A percentile compares a stretch with the other conserved stretches of the same genome.
Conservation (phyloP, 2,888 invertebrate genomes). For the Lasioglossum leucozonium region DNA sequence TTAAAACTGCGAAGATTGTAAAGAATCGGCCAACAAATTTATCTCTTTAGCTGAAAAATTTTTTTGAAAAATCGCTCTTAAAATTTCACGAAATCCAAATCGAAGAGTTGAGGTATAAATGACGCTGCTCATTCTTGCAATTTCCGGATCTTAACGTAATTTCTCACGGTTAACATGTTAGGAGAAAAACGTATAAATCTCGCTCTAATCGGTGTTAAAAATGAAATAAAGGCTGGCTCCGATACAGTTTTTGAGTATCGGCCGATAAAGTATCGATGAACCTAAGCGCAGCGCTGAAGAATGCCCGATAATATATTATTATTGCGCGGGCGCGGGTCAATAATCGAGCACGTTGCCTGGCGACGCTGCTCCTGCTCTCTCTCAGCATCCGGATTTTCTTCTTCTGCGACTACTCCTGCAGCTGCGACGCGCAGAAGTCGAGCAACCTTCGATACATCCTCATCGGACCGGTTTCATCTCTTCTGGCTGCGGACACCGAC, state of each 20-base stretch:
- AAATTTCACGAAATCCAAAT: neutral
- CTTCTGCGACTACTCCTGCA: constrained; percentile 53
- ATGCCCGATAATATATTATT: constrained; percentile 77
- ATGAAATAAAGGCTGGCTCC: neutral
- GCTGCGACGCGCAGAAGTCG: constrained; percentile 57
- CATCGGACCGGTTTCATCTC: constrained; percentile 50
- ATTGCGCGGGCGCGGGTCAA: constrained; percentile 83
- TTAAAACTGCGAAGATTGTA: too few species aligned
- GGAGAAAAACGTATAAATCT: neutral
- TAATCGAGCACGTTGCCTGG: constrained; percentile 80
- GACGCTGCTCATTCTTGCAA: too few species aligned
- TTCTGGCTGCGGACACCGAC: constrained; percentile 2
- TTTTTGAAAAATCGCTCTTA: too few species aligned
- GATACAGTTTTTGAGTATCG: constrained; percentile 30
- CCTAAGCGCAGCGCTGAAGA: constrained; percentile 54
- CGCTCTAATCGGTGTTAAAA: neutral
- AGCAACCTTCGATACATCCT: constrained; percentile 49
- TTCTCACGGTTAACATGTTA: too few species aligned
- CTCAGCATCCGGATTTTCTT: constrained; percentile 63
- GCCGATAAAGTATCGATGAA: constrained; percentile 43
- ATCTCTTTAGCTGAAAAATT: neutral
- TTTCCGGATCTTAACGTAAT: too few species aligned
- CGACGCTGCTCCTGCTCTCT: constrained; percentile 70
- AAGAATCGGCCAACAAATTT: neutral
- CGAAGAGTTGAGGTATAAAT: too few species aligned